phyloP scores from a whole-genome alignment of 2,113 vertebrate genomes.

The Amphiprion ocellaris region DNA sequence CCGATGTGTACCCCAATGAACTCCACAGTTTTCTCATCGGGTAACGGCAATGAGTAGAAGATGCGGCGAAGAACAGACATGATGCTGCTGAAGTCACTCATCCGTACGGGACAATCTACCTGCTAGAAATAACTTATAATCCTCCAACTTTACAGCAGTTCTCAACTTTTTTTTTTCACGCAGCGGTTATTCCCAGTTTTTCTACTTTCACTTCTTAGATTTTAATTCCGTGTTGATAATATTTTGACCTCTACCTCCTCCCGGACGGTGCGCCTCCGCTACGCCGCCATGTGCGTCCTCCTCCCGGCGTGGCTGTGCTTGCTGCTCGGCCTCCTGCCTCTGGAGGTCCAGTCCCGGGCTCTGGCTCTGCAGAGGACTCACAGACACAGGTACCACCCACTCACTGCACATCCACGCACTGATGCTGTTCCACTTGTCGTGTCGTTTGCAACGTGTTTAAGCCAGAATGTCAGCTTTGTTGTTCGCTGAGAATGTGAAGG shows the following conservation, averaged over 20 bases:
- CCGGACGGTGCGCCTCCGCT: constrained; percentile 27
- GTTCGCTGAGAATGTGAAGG: too few relatives aligned
- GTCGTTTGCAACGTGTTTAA: too few relatives aligned
- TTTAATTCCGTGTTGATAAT: not conserved
- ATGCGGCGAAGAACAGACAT: constrained; percentile 17
- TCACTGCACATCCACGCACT: not conserved
- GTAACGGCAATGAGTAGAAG: constrained; percentile 3
- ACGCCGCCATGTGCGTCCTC: constrained; percentile 59
- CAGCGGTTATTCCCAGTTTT: not conserved
- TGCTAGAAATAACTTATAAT: not conserved
- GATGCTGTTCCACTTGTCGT: too few relatives aligned
- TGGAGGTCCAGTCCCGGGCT: constrained; percentile 62
- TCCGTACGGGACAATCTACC: not conserved
- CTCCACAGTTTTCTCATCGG: not conserved
- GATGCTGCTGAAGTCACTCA: constrained; percentile 30
- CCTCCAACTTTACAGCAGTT: not conserved
- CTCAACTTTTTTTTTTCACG: not conserved
- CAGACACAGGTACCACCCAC: constrained; percentile 67
- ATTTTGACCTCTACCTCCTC: not conserved
- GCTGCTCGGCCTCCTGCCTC: constrained; percentile 69
- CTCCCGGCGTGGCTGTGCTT: constrained; percentile 68
- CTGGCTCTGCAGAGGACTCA: constrained; percentile 41
- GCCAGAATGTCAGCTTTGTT: too few relatives aligned
- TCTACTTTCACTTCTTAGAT: not conserved
- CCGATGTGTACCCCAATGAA: constrained; percentile 15